Conservation (phyloP, 2,797 vertebrate species). For the Orestias chungarensis region DNA sequence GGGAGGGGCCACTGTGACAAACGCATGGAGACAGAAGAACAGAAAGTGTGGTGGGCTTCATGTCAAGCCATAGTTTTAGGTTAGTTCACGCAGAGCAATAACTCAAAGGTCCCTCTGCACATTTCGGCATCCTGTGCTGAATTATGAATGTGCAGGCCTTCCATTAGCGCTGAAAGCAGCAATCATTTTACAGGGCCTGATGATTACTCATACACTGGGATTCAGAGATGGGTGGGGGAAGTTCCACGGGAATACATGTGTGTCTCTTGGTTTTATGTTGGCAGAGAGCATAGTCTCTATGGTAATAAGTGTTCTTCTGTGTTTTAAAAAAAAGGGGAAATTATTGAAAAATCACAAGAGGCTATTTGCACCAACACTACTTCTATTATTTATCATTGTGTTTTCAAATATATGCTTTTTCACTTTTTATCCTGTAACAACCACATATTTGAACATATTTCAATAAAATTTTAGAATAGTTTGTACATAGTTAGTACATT, state of each 20-base stretch:
- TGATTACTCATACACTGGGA: conserved; percentile 71
- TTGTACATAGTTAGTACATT: background rate
- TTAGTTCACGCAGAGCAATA: conserved; percentile 70
- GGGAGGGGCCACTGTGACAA: conserved; percentile 34
- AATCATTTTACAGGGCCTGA: conserved; percentile 74
- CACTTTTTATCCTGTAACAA: background rate
- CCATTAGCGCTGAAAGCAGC: conserved; percentile 81
- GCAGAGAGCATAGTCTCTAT: conserved; percentile 30
- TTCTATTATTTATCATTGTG: conserved; percentile 10
- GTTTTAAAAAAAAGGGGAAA: conserved; percentile 7
- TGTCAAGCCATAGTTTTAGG: conserved; percentile 59
- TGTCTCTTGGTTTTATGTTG: conserved; percentile 30
- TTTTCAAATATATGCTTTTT: background rate
- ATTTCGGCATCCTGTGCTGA: conserved; percentile 75
- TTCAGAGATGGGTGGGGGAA: conserved; percentile 38
- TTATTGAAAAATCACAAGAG: conserved; percentile 10
- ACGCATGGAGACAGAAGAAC: conserved; percentile 44
- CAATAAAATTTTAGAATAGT: background rate
- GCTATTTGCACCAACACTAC: conserved; percentile 11
- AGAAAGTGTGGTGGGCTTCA: conserved; percentile 56
- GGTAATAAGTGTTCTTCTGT: conserved; percentile 12
- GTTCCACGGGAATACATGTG: conserved; percentile 48
- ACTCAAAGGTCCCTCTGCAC: conserved; percentile 73
- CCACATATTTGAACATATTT: background rate
- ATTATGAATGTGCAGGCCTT: conserved; percentile 80